Base-by-base conservation (phyloP, 1,140 invertebrate species). In the Halyomorpha halys region DNA sequence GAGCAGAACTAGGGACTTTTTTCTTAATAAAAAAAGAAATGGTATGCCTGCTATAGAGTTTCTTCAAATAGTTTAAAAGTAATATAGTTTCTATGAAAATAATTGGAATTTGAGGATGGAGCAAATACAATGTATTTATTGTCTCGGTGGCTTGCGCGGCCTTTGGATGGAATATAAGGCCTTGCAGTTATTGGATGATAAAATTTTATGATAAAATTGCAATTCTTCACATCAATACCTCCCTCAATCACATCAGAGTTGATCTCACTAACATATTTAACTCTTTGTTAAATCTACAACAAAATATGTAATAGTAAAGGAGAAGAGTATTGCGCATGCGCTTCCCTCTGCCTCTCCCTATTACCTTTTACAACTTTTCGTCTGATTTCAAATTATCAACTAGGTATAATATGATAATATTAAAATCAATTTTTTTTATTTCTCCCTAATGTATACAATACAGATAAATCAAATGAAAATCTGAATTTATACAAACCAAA, bases 191-290 rank as follows among this genome's bases (percentile, higher is more conserved):
- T 73, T 0, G 91, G 82, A 14, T 77, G 73, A 73, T 91, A 87
- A 74, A 87, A 87, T 44, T 83, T 79, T 19, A 91, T 74, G 0
- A 93, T 85, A 47, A 90, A 76, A 71, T 89, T 87, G 74, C 90
- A 93, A 51, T 82, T 80, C 21, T 86, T 86, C 30, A 94, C 79
- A 76, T 94, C 89, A 65, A 91, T 82, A 6, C 90, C 90, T 77
- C 92, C 89, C 76, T 94, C 90, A 21, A 93, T 74, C 0, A 91
- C 83, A 70, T 81, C 83, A 8, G 93, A 94, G 16, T 97, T 97
- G 0, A 81, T 74, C 34, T 76, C 72, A 15, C 83, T n/a, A n/a
- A n/a, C n/a, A n/a, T n/a, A n/a, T n/a, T n/a, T n/a, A n/a, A n/a
- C n/a, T n/a, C 83, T 25, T 70, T 73, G 44, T 77, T 74, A 62